These are phyloP conservation scores for Siniperca undulata DNA, from an alignment of 2,797 vertebrate genomes.

Conservation along the genomic window DNA sequence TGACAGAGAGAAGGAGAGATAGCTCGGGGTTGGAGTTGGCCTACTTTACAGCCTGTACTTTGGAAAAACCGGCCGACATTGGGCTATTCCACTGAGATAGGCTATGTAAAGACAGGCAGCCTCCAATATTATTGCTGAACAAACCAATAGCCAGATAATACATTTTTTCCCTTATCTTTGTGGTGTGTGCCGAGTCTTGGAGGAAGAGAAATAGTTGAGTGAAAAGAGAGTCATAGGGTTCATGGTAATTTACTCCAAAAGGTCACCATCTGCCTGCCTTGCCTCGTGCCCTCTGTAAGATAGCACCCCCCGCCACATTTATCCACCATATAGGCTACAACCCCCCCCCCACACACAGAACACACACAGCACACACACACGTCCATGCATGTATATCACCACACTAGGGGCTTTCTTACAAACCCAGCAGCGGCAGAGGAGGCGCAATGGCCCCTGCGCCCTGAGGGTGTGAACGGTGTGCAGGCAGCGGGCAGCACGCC, in stretches of 20 bases:
- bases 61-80: slow-evolving; percentile 41
- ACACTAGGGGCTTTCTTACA: slow-evolving; percentile 40
- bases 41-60: slow-evolving; percentile 74
- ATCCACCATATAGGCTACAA: slow-evolving; percentile 31
- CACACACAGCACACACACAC: neutral
- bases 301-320: slow-evolving; percentile 47
- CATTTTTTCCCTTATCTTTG: neutral
- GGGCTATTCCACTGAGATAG: slow-evolving; percentile 25
- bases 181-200: neutral
- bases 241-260: slow-evolving; percentile 83
- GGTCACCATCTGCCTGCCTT: slow-evolving; percentile 85
- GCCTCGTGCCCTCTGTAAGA: slow-evolving; percentile 66
- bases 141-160: slow-evolving; percentile 5
- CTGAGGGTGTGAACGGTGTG: slow-evolving; percentile 35
- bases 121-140: neutral
- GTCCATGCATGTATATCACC: slow-evolving; percentile 20
- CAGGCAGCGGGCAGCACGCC: slow-evolving; percentile 41
- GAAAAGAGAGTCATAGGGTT: slow-evolving; percentile 75
- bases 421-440: slow-evolving; percentile 18
- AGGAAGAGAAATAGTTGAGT: slow-evolving; percentile 8
- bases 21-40: slow-evolving; percentile 76
- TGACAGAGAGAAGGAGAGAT: slow-evolving; percentile 67
- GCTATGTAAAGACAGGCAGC: neutral
- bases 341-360: neutral
- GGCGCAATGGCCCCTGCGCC: slow-evolving; percentile 19